Base-by-base conservation (phyloP, 2,113 vertebrate genomes). In the Miniopterus natalensis region DNA sequence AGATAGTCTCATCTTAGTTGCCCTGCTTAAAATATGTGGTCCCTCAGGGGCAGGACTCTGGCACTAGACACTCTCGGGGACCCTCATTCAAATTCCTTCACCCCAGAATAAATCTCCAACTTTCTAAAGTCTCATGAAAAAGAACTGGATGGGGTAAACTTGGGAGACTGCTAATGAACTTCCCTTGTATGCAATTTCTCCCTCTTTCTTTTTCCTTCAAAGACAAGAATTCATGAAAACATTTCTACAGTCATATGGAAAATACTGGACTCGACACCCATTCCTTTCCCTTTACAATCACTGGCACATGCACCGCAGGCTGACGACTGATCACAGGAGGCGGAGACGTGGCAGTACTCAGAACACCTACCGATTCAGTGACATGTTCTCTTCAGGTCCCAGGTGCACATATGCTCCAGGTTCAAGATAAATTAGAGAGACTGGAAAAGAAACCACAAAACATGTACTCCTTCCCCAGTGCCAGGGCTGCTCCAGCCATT, bases 281-380 rank as follows among this genome's bases (percentile, higher is more conserved):
- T 66, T 84, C 47, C 53, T 81, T n/a, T 90, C 70, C 59, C n/a
- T 90, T 95, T 75, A 81, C 78, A 92, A 80, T 85, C 18, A 55
- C 29, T 11, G 27, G 25, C 31, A 83, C 12, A 2, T 29, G 75
- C 25, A 59, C 59, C 0, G 1, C 36, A 71, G 84, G 36, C 3
- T 87, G 25, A 71, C 5, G 12, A 27, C 49, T 10, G 51, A 53
- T 27, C 27, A 8, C 31, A 47, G 70, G 10, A 23, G 42, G 55
- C 23, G 15, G 57, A 36, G 59, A 59, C 51, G 27, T 3, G 11
- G 31, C 6, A 15, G 6, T 2, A 5, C 29, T 81, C 63, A 45
- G 53, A 29, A 70, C 3, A 21, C 36, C 9, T 66, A 42, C 42
- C 6, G 9, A 25, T 40, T 73, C 53, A 3, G 18, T 75, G 21